Evolutionary conservation across 2,888 invertebrate species (phyloP), one percentile per base, ranked within the genome.

Genomic region (Teleogryllus oceanicus): DNA sequence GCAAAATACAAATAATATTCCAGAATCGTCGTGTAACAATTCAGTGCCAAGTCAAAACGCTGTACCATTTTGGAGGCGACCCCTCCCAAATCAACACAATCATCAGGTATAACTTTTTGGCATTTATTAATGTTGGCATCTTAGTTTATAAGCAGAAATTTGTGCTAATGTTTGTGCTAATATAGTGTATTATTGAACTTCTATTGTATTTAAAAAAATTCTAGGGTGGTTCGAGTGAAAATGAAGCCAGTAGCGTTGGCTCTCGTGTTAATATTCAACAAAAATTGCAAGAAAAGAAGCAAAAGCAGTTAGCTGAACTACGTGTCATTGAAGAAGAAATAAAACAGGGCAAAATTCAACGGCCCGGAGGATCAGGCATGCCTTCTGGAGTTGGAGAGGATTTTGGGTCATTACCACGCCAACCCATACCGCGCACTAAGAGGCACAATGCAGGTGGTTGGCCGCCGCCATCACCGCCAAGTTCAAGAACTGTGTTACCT

Each of bases 271-370:
- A 95, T 86, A 96, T 96, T 82, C 94, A 94, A 82, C 94, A 95
- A 84, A 96, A 96, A 85, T 88, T 96, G 0, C 94, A 94, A 85
- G 95, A 95, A 85, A 96, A 96, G 85, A 95, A 95, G 84, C 94
- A 94, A 84, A 95, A 96, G 83, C 96, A 96, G 85, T 88, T 96
- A 50, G 94, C 95, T 0, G 95, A 96, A 85, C 87, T 96, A 51
- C 90, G 94, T 82, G 94, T 92, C 78, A 93, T 94, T 79, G 95
- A 96, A 85, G 95, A 96, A 85, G 96, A 96, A 86, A 95, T 96
- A 79, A 94, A 94, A 84, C 94, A 94, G 83, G 94, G 94, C 0
- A 95, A 95, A 86, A 87, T 87, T 24, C 85, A 85, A 80, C 82
- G 86, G 50, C 87, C 87, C 11, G 80, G 81, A 12, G 80, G 79